Conservation (phyloP, 2,113 vertebrate species). For the Psilopogon haemacephalus region DNA sequence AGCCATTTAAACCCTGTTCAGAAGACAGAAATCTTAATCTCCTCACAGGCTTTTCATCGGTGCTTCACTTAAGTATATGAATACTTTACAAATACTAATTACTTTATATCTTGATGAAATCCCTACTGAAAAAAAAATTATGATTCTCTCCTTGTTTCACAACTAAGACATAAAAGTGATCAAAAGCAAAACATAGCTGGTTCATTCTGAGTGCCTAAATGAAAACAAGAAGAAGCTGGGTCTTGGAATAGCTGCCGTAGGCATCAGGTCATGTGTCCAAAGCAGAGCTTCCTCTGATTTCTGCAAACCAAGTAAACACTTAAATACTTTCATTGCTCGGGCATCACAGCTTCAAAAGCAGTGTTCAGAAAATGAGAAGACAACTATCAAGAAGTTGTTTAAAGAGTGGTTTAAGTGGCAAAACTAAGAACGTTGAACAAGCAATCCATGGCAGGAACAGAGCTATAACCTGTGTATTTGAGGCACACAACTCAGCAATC, state of each 20-base stretch:
- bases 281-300: not conserved
- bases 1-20: not conserved
- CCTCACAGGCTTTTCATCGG: not conserved
- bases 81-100: not conserved
- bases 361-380: not conserved
- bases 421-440: not conserved
- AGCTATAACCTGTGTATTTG: not conserved
- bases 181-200: not conserved
- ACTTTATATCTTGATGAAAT: not conserved
- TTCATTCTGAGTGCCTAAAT: not conserved
- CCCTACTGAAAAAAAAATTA: not conserved
- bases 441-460: not conserved
- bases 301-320: not conserved
- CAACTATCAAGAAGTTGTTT: not conserved
- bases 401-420: not conserved
- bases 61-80: not conserved
- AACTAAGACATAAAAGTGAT: not conserved
- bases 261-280: not conserved
- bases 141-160: not conserved
- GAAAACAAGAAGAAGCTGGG: not conserved
- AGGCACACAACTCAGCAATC: not conserved
- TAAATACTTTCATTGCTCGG: not conserved
- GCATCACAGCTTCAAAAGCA: not conserved
- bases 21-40: not conserved
- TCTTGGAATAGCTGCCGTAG: not conserved